Base-by-base conservation (phyloP, 92 coral and sea anemone genomes). In the Paragorgia papillata region DNA sequence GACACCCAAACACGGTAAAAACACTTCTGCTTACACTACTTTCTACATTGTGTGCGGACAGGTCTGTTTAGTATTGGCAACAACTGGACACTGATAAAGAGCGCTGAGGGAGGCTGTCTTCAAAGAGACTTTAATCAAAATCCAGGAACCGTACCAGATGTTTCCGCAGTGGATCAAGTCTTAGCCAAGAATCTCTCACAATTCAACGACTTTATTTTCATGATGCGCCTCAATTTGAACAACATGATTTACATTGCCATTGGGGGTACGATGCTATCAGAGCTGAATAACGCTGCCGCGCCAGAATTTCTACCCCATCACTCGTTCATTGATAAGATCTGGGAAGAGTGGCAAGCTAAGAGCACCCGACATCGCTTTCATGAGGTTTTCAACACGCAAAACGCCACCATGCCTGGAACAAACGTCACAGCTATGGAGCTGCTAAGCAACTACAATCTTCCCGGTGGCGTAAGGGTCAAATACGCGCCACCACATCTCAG, bases 321-420 rank as follows among this genome's bases (percentile, higher is more conserved):
- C 32, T 34, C 78, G 13, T 51, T 51, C 51, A 35, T 58, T 1
- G 78, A 71, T 37, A 71, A 26, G 69, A 73, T 92, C 44, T 92
- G 97, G 97, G 81, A 25, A 34, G 92, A 92, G 56, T 92, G 97
- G 97, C 97, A 92, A 44, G 73, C 70, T 75, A 83, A 71, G 29
- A 81, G 97, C 20, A 43, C 58, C 58, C 69, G 49, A 1, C 89
- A 92, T 49, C 87, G 33, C 13, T 13, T 49, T 12, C 82, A 81
- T 6, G 87, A 57, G 0, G 76, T 57, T 58, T 90, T 90, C 74
- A 17, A 83, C 1, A 29, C 61, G 2, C 18, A 90, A 15, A 62
- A 48, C 0, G 51, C 21, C 19, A 22, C 21, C 3, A 69, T 92
- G 80, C 90, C 96, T 7, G 90, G 87, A 2, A 71, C 90, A 1